Percentiles rank a stretch among this genome's conserved stretches.
These are phyloP conservation scores for Penelope pileata DNA, from an alignment of 2,113 vertebrate genomes.

Conservation along the genomic window DNA sequence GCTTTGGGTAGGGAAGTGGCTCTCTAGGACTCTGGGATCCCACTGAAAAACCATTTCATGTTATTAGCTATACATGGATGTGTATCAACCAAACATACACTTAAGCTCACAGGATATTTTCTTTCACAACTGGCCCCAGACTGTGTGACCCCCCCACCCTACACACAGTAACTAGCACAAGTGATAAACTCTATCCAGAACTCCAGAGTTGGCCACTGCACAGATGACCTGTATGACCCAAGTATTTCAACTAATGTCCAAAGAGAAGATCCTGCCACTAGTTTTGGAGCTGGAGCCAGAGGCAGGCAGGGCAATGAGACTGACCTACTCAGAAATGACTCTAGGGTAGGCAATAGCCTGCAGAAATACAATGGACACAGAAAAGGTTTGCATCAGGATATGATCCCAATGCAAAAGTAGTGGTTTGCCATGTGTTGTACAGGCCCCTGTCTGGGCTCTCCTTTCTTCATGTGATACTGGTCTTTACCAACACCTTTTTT, in stretches of 20 bases:
- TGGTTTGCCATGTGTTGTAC: not conserved
- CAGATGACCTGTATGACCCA: not conserved
- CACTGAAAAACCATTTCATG: not conserved
- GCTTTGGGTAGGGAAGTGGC: not conserved
- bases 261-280: not conserved
- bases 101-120: not conserved
- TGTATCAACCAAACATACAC: not conserved
- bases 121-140: not conserved
- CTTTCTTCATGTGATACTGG: not conserved
- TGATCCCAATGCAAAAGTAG: not conserved
- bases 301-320: not conserved
- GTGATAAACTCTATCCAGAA: not conserved
- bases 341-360: not conserved
- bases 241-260: not conserved
- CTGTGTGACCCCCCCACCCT: fast-evolving
- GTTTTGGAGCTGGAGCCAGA: not conserved
- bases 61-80: not conserved
- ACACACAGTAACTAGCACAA: fast-evolving
- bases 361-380: not conserved
- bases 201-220: not conserved
- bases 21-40: not conserved
- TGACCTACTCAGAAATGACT: not conserved
- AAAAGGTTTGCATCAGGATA: not conserved
- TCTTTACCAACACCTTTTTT: not conserved
- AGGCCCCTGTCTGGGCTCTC: fast-evolving